phyloP scores from a whole-genome alignment of 2,113 vertebrate genomes.

The Petromus typicus region DNA sequence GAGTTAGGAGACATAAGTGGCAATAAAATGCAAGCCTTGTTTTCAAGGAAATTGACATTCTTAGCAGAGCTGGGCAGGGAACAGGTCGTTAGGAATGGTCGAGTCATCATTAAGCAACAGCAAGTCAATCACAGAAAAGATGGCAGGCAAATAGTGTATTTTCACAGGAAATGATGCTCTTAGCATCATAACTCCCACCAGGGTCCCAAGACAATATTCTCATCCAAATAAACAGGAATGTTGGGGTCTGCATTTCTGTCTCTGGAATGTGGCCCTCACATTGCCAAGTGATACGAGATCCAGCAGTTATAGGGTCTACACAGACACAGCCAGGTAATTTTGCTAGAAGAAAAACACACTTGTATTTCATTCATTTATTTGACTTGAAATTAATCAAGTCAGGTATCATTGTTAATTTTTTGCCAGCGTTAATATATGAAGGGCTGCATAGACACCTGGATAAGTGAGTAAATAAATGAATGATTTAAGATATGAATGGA shows the following conservation, averaged over 20 bases:
- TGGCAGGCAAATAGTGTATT: not conserved
- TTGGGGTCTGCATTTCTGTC: not conserved
- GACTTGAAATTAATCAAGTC: conserved; percentile 3
- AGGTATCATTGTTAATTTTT: conserved; percentile 10
- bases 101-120: conserved; percentile 68
- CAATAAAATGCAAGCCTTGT: conserved; percentile 76
- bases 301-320: not conserved
- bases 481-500: not conserved
- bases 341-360: not conserved
- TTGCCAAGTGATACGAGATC: conserved; percentile 4
- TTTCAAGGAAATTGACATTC: conserved; percentile 76
- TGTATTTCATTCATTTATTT: conserved; percentile 17
- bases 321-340: not conserved
- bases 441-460: not conserved
- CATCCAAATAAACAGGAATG: conserved; percentile 14
- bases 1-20: conserved; percentile 64
- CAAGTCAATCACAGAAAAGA: conserved; percentile 53
- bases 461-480: not conserved
- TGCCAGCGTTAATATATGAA: not conserved
- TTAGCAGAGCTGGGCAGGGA: conserved; percentile 48
- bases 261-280: not conserved
- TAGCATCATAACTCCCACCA: not conserved
- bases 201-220: not conserved
- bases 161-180: conserved; percentile 32
- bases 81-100: conserved; percentile 34